Base-by-base conservation (phyloP, 2,888 invertebrate species). In the Adela reaumurella region DNA sequence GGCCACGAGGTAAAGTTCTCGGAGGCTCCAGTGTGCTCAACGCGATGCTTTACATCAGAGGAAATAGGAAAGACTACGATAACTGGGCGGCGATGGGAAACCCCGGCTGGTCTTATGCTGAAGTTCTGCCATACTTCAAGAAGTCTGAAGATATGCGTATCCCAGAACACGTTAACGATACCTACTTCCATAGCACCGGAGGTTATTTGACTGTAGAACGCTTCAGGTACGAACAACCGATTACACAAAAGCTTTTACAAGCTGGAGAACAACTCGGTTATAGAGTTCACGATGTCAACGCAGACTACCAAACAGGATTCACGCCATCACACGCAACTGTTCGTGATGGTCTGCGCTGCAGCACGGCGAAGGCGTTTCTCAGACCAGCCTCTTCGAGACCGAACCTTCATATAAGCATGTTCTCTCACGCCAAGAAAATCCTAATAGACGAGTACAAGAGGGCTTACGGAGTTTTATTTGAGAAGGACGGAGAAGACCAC, bases 1-100 rank as follows among this genome's bases (percentile, higher is more conserved):
- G 89, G 90, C 90, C 90, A 0, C 81, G 93, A 19, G 93, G 89
- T 0, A 90, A 88, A 72, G 87, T 88, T 6, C 72, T 92, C 17
- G 88, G 88, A 17, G 95, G 95, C 0, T 88, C 87, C 11, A 92
- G 92, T 59, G 88, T 89, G 1, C 70, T 94, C 2, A 95, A 95
- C 64, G 94, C 93, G 17, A 94, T 96, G 94, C 77, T 92, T 51
- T 94, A 94, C 60, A 79, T 94, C 0, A 77, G 95, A 48, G 95
- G 94, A 0, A 93, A 95, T 62, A 83, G 82, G 47, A 81, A 73
- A 2, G 95, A 95, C 63, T 96, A 93, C 64, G 92, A 96, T 59
- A 72, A 80, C n/a, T 96, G 95, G 95, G 88, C 84, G 17, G 65
- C 62, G 11, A 62, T 88, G 61, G 95, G 94, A 0, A 78, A 86